These are phyloP conservation scores for Varecia variegata DNA, from an alignment of 2,797 vertebrate species.

Conservation along the genomic window DNA sequence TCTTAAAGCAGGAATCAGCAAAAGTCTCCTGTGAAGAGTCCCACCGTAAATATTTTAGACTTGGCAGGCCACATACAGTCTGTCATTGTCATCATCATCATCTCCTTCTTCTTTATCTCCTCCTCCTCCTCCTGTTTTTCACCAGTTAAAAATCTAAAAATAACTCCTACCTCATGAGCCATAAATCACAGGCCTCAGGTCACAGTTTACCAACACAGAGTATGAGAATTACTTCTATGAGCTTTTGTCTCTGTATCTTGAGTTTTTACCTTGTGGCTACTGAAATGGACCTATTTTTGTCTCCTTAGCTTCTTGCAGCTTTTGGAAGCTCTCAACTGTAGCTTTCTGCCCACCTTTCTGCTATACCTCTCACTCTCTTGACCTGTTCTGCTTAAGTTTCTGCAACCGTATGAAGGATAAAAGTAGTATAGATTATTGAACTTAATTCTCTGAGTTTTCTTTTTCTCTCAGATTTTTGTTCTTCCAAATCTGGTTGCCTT, in stretches of 20 bases:
- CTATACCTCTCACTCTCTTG: not conserved
- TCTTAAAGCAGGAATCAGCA: not conserved
- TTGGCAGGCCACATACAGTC: too few relatives aligned
- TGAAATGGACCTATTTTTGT: not conserved
- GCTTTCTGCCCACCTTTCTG: not conserved
- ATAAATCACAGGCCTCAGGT: not conserved
- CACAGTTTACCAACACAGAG: not conserved
- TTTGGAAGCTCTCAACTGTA: not conserved
- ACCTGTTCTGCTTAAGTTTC: not conserved
- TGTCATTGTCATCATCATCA: not conserved
- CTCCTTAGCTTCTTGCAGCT: not conserved
- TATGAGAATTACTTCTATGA: not conserved
- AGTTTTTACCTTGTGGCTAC: not conserved
- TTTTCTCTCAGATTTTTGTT: not conserved
- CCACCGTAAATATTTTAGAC: not conserved
- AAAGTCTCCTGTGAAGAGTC: not conserved
- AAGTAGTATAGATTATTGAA: not conserved
- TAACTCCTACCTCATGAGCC: not conserved
- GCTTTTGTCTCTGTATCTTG: not conserved
- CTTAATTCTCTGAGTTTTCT: not conserved
- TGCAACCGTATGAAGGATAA: not conserved
- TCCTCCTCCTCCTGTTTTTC: not conserved
- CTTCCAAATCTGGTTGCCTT: not conserved
- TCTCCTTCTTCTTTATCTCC: not conserved
- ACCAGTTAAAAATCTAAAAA: not conserved